Evolutionary conservation across 2,113 vertebrate genomes (phyloP), one percentile per base, ranked within the genome.

Genomic region (Muscicapa adusta): DNA sequence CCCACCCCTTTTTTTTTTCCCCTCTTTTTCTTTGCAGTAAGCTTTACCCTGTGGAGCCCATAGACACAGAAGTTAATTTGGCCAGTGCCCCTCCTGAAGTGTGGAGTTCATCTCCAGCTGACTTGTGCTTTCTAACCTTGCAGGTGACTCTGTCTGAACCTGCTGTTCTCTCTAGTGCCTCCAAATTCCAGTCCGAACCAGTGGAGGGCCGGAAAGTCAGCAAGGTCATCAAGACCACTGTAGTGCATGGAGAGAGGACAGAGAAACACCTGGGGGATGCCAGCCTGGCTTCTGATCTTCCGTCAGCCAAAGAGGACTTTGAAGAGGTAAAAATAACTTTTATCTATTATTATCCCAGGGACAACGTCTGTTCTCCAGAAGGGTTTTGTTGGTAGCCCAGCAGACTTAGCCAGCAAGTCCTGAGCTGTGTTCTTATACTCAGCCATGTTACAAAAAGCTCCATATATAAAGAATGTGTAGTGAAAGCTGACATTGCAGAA

Each of bases 271-370:
- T 97, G 5, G 99, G 99, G 79, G 99, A 99, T 91, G 79, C 98
- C 54, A 98, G 98, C 10, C 96, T 99, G 98, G 98, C 99, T 87
- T 94, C 97, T 83, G 99, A 99, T 86, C 99, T 99, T 67, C 99
- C 99, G 1, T 98, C 99, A 83, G 99, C 99, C 97, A 98, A 98
- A 98, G 99, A 99, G 84, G 99, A 99, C 98, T 99, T 99, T 91
- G 98, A 99, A 98, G 98, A 99, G 99, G 99, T 99, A 97, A 83
- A 42, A 82, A 61, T 20, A 11, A 51, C 70, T 38, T 78, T 40
- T 5, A 3, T 25, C 18, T n/a, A 5, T 3, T 53, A 31, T 51
- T 18, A 10, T 51, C 50, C 6, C 18, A 6, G 61, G 33, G 29
- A 58, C n/a, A 56, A 28, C 31, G 6, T 48, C 14, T 28, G 2